These are phyloP conservation scores for Nibea albiflora DNA, from an alignment of 2,113 vertebrate species.

Conservation along the genomic window DNA sequence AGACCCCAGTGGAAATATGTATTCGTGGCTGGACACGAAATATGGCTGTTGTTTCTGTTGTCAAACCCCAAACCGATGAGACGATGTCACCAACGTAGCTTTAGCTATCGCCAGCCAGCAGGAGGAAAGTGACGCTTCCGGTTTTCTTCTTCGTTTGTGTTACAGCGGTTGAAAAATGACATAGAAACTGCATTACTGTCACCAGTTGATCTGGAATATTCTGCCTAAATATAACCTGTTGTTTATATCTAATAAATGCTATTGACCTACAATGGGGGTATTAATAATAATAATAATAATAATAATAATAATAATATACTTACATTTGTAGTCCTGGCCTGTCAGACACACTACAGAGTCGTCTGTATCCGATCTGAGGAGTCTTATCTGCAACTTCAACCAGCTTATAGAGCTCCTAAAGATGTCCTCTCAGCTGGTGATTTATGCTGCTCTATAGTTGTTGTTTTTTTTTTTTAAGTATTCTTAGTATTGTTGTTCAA, in stretches of 20 bases:
- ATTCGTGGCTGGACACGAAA: constrained; percentile 61
- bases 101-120: constrained; percentile 44
- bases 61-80: constrained; percentile 64
- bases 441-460: background rate
- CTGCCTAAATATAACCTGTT: no score
- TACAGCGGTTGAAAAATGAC: background rate
- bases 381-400: background rate
- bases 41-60: constrained; percentile 50
- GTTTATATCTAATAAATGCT: background rate
- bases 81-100: constrained; percentile 67
- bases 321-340: background rate
- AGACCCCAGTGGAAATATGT: constrained; percentile 52
- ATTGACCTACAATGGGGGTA: no score
- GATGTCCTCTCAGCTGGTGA: background rate
- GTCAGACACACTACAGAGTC: background rate
- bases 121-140: constrained; percentile 58
- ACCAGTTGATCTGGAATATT: background rate
- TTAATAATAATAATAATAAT: no score
- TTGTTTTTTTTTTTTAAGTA: background rate
- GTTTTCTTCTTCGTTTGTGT: constrained; percentile 58
- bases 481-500: background rate
- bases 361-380: background rate
- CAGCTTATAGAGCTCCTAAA: background rate
- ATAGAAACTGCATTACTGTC: background rate
- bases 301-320: background rate